Evolutionary conservation across 2,888 invertebrate genomes (phyloP).

Genomic region (Cheilosia grossa): DNA sequence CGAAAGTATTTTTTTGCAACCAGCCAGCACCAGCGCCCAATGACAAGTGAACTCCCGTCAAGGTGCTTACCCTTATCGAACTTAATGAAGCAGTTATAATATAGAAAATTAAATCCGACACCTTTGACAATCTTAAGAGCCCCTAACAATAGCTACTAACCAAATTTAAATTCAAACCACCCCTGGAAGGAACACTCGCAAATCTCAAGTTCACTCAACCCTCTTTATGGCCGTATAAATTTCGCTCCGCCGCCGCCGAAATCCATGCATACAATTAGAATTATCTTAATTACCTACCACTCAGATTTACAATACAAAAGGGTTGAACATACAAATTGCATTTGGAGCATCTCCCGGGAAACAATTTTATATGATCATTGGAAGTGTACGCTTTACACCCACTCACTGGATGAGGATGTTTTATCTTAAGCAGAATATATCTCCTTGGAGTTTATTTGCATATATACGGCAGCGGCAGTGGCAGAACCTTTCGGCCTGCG

Average conservation of each 20-base stretch:
- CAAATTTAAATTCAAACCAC: constrained; percentile 5
- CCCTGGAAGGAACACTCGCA: constrained; percentile 17
- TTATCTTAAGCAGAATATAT: constrained; percentile 73
- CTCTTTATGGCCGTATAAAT: constrained; percentile 44
- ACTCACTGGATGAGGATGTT: constrained; percentile 51
- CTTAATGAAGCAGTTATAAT: not conserved
- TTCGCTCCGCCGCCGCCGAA: constrained; percentile 44
- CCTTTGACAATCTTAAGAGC: not conserved
- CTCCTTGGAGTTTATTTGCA: constrained; percentile 70
- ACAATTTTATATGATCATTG: constrained; percentile 48
- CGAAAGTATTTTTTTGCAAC: too few species aligned
- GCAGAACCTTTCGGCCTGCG: constrained; percentile 67
- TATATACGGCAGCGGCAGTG: constrained; percentile 45
- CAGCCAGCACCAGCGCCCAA: too few species aligned
- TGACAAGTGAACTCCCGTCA: too few species aligned
- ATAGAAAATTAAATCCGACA: constrained; percentile 28
- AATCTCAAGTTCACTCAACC: constrained; percentile 41
- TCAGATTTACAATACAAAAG: constrained; percentile 73
- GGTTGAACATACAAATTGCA: constrained; percentile 74
- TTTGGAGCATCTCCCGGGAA: constrained; percentile 66
- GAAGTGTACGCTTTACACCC: constrained; percentile 56
- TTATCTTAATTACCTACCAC: constrained; percentile 75
- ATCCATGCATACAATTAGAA: constrained; percentile 74
- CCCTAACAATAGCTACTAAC: not conserved
- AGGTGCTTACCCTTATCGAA: too few species aligned